Conservation (phyloP, 2,113 vertebrate species). For the Australoheros scitulus region DNA sequence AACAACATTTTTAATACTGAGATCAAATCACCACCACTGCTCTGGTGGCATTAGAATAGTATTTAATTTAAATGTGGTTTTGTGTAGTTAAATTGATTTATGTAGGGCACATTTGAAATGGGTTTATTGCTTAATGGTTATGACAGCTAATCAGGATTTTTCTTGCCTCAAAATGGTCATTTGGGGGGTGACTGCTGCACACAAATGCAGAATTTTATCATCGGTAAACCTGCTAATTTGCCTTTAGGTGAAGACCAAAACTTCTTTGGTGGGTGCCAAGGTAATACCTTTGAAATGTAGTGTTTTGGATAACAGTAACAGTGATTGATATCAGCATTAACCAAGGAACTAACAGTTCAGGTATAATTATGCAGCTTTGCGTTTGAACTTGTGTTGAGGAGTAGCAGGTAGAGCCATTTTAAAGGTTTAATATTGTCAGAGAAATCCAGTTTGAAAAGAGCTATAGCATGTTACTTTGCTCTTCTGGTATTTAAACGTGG, state of each 20-base stretch:
- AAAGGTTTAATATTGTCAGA: neutral
- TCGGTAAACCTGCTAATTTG: neutral
- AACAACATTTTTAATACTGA: neutral
- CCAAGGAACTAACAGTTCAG: neutral
- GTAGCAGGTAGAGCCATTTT: neutral
- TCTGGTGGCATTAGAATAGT: neutral
- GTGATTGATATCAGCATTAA: too few relatives aligned
- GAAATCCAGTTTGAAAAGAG: neutral
- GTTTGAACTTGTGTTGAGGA: neutral
- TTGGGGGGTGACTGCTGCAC: neutral
- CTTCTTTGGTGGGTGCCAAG: too few relatives aligned
- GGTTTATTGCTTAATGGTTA: neutral
- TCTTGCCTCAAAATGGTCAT: neutral
- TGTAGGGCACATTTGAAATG: neutral
- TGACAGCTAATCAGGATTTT: accelerated
- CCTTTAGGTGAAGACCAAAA: neutral
- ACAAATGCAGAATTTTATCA: neutral
- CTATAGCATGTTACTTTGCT: neutral
- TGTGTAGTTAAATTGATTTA: neutral
- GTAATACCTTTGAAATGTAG: too few relatives aligned
- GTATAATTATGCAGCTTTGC: neutral
- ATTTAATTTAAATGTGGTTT: neutral
- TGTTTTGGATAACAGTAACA: too few relatives aligned
- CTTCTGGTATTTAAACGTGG: neutral
- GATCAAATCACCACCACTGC: neutral